phyloP scores from a whole-genome alignment of 2,113 vertebrate species.

The Meles meles region DNA sequence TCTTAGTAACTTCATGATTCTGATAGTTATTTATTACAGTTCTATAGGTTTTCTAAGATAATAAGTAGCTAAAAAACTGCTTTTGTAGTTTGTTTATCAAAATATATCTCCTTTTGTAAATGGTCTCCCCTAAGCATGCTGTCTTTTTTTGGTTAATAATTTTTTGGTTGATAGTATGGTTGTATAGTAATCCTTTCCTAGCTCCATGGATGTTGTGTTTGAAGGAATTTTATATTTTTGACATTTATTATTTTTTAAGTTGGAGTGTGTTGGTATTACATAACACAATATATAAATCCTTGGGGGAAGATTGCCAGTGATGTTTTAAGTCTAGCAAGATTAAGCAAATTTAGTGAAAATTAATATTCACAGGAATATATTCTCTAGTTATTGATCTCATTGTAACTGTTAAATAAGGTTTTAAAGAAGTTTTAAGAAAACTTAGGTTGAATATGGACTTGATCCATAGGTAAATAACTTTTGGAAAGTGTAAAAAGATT shows the following conservation, averaged over 20 bases:
- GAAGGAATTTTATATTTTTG: slow-evolving; percentile 34
- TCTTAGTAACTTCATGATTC: background rate
- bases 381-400: background rate
- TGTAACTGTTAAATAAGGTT: background rate
- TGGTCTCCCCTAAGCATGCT: background rate
- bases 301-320: background rate
- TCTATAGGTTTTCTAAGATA: background rate
- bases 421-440: slow-evolving; percentile 29
- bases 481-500: background rate
- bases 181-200: background rate
- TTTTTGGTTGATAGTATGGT: background rate
- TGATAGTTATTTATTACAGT: slow-evolving; percentile 2
- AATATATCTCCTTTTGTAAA: background rate
- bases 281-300: background rate
- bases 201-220: background rate
- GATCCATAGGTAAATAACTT: background rate
- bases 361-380: background rate
- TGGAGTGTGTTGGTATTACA: slow-evolving; percentile 12
- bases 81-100: slow-evolving; percentile 7
- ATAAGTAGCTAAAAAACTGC: background rate
- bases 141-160: background rate
- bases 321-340: slow-evolving; percentile 42
- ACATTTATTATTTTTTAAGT: background rate
- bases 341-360: slow-evolving; percentile 51
- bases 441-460: background rate